Evolutionary conservation across 2,113 vertebrate genomes (phyloP).

Genomic region (Hymenochirus boettgeri): DNA sequence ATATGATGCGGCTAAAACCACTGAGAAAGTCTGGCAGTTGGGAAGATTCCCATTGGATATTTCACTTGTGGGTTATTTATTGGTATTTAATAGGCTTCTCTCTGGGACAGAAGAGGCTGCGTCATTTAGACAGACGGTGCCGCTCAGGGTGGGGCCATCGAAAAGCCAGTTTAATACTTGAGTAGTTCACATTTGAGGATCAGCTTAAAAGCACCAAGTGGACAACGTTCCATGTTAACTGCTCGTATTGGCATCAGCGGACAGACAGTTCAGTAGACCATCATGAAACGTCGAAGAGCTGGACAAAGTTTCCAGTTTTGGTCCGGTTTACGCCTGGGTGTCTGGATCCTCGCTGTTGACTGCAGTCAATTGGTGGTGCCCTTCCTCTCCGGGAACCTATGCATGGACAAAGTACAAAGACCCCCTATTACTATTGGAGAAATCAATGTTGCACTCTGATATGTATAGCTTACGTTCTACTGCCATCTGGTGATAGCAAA

Average conservation of each 20-base stretch:
- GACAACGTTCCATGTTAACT: background rate
- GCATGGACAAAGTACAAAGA: background rate
- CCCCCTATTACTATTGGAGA: background rate
- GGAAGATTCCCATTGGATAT: too few species aligned
- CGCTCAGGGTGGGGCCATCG: too few species aligned
- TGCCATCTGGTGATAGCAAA: background rate
- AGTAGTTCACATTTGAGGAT: background rate
- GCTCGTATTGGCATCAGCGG: background rate
- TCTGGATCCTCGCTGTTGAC: slow-evolving; percentile 7
- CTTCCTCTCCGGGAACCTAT: slow-evolving; percentile 31
- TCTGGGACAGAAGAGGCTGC: too few species aligned
- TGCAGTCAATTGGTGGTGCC: background rate
- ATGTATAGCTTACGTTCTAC: too few species aligned
- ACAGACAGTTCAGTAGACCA: background rate
- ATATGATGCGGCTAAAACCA: too few species aligned
- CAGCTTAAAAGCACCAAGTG: background rate
- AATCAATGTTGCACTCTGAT: background rate
- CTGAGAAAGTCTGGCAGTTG: too few species aligned
- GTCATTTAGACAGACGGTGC: too few species aligned
- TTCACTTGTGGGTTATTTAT: too few species aligned
- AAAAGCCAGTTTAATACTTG: too few species aligned
- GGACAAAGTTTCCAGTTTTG: background rate
- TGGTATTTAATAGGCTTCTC: too few species aligned
- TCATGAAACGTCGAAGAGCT: background rate
- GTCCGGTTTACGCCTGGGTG: slow-evolving; percentile 1